Evolutionary conservation across 2,797 vertebrate species (phyloP), one percentile per base, ranked within the genome.

Genomic region (Amblyopsis hoosieri): DNA sequence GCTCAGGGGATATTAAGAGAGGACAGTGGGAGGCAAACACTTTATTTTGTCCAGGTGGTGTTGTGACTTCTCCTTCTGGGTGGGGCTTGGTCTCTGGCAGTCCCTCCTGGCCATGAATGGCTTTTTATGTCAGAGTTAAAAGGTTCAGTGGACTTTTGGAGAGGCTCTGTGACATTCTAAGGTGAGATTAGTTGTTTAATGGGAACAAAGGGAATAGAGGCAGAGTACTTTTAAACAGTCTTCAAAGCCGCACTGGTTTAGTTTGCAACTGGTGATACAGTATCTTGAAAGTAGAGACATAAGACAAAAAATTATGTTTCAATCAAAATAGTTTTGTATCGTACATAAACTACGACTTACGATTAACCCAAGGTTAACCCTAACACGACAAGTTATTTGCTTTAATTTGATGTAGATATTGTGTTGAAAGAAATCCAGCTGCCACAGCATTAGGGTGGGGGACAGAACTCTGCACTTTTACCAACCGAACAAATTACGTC

Each of bases 41-140:
- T 84, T 79, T 88, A 81, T 88, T 87, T 83, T 85, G 78, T 84
- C 67, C 69, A 64, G 72, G 69, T 74, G 79, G 78, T 67, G 82
- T 67, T 71, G 72, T 5, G 47, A 76, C 81, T 79, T 81, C 86
- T 66, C 29, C 45, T 80, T 72, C 66, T 23, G 82, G 85, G 86
- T 77, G 88, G 54, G 77, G 85, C 54, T 60, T 2, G 60, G 75
- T 84, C 75, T 54, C 75, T 54, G 12, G 72, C 58, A 45, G 59
- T 23, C 62, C 55, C 69, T 4, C 58, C 81, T 76, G 72, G 68
- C 75, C 75, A 56, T 79, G 76, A 76, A 75, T 66, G 60, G 69
- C 77, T 78, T 88, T 87, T 90, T 86, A 88, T 84, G 82, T 82
- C 3, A 8, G 60, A 47, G 75, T 84, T 80, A 54, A 84, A 82